These are phyloP conservation scores for Oceanodroma leucorhoa DNA, from an alignment of 2,797 vertebrate genomes.

Conservation along the genomic window DNA sequence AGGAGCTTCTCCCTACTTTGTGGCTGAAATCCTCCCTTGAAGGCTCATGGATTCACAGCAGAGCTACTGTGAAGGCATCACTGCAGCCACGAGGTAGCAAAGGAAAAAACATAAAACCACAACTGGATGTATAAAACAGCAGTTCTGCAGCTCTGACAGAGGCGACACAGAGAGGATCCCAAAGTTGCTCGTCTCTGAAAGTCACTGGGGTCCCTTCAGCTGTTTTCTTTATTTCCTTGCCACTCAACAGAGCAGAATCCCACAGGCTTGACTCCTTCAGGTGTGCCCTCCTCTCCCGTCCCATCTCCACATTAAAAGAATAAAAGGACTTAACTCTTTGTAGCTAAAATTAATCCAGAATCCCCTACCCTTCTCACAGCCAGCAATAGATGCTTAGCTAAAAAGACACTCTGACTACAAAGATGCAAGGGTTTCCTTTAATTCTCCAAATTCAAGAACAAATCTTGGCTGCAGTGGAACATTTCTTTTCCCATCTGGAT, in stretches of 20 bases:
- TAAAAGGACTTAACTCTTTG: not conserved
- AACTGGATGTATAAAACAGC: not conserved
- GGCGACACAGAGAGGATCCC: not conserved
- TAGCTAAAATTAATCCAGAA: not conserved
- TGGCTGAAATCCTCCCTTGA: not conserved
- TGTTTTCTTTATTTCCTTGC: not conserved
- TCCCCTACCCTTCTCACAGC: not conserved
- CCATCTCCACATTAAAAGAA: not conserved
- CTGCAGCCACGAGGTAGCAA: not conserved
- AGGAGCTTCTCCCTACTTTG: not conserved
- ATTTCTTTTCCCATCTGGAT: slow-evolving; percentile 18
- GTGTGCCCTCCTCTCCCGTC: not conserved
- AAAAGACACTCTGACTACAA: not conserved
- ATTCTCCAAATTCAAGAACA: not conserved
- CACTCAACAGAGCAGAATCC: not conserved
- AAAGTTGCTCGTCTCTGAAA: not conserved
- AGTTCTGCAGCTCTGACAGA: not conserved
- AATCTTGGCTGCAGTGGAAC: not conserved
- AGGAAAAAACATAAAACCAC: not conserved
- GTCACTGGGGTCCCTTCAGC: not conserved
- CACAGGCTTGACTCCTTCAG: not conserved
- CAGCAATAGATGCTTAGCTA: not conserved
- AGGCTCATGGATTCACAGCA: not conserved
- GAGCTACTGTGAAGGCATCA: not conserved
- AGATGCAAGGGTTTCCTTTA: not conserved